Base-by-base conservation (phyloP, 2,888 invertebrate species). In the Syritta pipiens region DNA sequence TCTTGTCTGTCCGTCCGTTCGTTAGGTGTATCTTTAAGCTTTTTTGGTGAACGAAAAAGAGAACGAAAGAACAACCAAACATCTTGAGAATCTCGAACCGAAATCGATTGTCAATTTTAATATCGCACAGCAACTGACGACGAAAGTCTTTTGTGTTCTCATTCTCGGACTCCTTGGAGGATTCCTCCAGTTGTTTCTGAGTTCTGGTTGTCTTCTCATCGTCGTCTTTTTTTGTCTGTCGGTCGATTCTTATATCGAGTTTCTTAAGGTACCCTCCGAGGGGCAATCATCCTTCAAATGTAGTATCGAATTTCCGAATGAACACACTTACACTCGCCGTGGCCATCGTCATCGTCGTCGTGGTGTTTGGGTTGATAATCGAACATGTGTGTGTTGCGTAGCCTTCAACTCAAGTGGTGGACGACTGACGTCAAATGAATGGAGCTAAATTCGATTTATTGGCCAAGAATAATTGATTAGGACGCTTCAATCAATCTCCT, bases 211-310 rank as follows among this genome's bases (percentile, higher is more conserved):
- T 37, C 7, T 3, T 37, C 14, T 53, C 17, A 37, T n/a, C n/a
- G n/a, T n/a, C n/a, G 37, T 17, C 28, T 42, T 26, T 42, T 37
- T 49, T 14, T 49, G 9, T 4, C 12, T 7, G 7, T 48, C 40
- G 26, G 6, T 40, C 12, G 28, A 55, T 72, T 24, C 40, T 51
- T 40, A 57, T 71, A 63, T 76, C 63, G 44, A 57, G 51, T 76
- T 76, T 57, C 69, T 60, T 60, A 32, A 55, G 59, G 9, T 48
- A 60, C 53, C 77, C 72, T 49, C 72, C 55, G 22, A 67, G 72
- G 77, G 77, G 60, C 72, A 77, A 77, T 77, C 77, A 77, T 77
- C 60, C 77, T 77, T 72, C 77, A 77, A 72, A 77, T 72, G 30
- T 65, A 32, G 65, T 77, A 77, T 77, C 77, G 55, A 72, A 77